Base-by-base conservation (phyloP, 1,140 invertebrate species). In the Zophobas atratus region DNA sequence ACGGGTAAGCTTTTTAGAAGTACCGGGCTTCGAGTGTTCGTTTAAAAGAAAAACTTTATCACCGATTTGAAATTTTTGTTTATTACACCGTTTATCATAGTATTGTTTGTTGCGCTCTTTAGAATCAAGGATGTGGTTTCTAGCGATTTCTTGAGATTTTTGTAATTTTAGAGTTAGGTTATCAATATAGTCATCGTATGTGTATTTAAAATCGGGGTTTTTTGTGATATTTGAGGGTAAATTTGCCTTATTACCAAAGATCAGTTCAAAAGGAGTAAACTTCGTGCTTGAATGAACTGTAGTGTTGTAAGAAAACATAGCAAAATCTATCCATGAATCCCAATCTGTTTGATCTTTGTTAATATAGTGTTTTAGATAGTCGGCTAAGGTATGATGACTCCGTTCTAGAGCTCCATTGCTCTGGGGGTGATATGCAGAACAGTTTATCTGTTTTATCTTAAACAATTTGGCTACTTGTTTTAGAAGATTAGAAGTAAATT, bases 291-390 rank as follows among this genome's bases (percentile, higher is more conserved):
- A 60, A 77, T 86, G 84, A 5, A 56, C 56, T 36, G 76, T 81
- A 5, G 83, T 85, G 63, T 86, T 84, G 57, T 82, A 84, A 32
- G 76, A 33, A 70, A 82, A 53, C 5, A 82, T 77, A 34, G 81
- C 79, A 1, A 79, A 82, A 8, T 33, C 36, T 71, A 84, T 36
- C 48, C 76, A 83, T 8, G 70, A 51, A 51, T 84, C 81, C 84
- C 77, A 82, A 76, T 84, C 77, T 20, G 60, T 76, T 71, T 83
- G 77, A 36, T 84, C 79, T 41, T 81, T 70, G 34, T 82, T 76
- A 4, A 82, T 75, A 73, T 79, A 86, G 39, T 82, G 81, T 78
- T 81, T 80, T 34, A 86, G 60, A 72, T 84, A 84, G 55, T 85
- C 81, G 70, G 74, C 75, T 79, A 82, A 48, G 4, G 78, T 73